Percentiles rank a stretch among this genome's conserved stretches.
These are phyloP conservation scores for Julus scandinavius DNA, from an alignment of 2,888 invertebrate genomes.

Conservation along the genomic window DNA sequence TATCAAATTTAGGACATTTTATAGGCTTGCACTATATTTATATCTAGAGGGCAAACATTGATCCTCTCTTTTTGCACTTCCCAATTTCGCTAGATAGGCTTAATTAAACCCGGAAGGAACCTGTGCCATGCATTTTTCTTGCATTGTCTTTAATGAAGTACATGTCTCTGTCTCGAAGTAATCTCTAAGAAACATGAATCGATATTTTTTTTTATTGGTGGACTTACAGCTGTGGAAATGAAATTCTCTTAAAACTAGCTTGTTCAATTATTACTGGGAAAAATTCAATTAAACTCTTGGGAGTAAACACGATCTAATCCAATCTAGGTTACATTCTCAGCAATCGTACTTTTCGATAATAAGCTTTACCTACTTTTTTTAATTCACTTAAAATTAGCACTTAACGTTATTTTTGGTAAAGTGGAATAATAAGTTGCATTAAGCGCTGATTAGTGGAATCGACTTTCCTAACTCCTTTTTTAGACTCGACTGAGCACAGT, in stretches of 20 bases:
- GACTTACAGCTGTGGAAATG: background rate
- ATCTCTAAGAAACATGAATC: conserved; percentile 33
- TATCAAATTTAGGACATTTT: conserved; percentile 10
- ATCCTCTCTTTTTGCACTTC: background rate
- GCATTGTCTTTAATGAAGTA: conserved; percentile 21
- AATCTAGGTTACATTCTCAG: background rate
- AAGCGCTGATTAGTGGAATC: background rate
- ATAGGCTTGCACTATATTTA: background rate
- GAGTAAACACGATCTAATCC: conserved; percentile 9
- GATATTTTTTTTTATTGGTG: conserved; percentile 8
- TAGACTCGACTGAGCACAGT: background rate
- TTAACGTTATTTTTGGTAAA: background rate
- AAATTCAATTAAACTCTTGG: conserved; percentile 22
- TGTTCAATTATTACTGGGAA: conserved; percentile 13
- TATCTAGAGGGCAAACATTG: background rate
- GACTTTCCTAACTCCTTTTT: background rate
- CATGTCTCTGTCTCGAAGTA: background rate
- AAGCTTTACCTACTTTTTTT: background rate
- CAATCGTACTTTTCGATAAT: background rate
- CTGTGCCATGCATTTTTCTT: background rate
- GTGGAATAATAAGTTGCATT: background rate
- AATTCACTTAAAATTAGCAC: background rate
- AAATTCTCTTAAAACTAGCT: conserved; percentile 13
- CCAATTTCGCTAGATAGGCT: background rate
- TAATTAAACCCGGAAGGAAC: conserved; percentile 8